Evolutionary conservation across 2,797 vertebrate species (phyloP).

Genomic region (Botia almorhae): DNA sequence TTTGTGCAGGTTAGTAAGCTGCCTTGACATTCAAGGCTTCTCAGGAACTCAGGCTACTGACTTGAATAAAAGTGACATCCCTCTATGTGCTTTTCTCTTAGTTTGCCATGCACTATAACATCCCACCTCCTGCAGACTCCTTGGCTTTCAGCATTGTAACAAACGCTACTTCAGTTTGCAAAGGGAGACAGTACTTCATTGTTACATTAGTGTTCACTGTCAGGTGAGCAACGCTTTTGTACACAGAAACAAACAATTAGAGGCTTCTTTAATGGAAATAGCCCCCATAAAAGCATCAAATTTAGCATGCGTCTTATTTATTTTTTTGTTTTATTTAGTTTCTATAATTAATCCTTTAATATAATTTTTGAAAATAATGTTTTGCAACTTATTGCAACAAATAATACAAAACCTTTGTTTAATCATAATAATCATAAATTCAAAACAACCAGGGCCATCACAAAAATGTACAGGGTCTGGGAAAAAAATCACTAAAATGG

Average conservation of each 20-base stretch:
- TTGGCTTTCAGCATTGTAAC: slow-evolving; percentile 69
- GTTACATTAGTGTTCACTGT: slow-evolving; percentile 63
- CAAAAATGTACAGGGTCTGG: too few species aligned
- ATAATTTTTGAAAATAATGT: too few species aligned
- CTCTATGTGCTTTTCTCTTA: slow-evolving; percentile 50
- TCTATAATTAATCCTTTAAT: too few species aligned
- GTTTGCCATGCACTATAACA: slow-evolving; percentile 76
- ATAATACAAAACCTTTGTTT: too few species aligned
- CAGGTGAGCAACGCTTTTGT: slow-evolving; percentile 62
- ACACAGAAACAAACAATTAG: too few species aligned
- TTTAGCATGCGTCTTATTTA: neutral
- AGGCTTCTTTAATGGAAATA: neutral
- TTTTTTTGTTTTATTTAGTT: neutral
- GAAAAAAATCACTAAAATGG: too few species aligned
- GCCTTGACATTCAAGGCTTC: too few species aligned
- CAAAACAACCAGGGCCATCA: too few species aligned
- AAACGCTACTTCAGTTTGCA: slow-evolving; percentile 57
- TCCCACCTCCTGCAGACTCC: slow-evolving; percentile 73
- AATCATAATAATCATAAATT: too few species aligned
- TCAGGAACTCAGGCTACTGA: neutral
- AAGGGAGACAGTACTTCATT: slow-evolving; percentile 44
- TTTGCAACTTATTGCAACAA: too few species aligned
- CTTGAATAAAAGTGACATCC: neutral
- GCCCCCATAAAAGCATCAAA: too few species aligned
- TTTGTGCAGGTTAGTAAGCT: slow-evolving; percentile 78